A percentile compares a stretch with the other conserved stretches of the same genome.
phyloP scores from a whole-genome alignment of 2,113 vertebrate species.

The Syrrhaptes paradoxus region DNA sequence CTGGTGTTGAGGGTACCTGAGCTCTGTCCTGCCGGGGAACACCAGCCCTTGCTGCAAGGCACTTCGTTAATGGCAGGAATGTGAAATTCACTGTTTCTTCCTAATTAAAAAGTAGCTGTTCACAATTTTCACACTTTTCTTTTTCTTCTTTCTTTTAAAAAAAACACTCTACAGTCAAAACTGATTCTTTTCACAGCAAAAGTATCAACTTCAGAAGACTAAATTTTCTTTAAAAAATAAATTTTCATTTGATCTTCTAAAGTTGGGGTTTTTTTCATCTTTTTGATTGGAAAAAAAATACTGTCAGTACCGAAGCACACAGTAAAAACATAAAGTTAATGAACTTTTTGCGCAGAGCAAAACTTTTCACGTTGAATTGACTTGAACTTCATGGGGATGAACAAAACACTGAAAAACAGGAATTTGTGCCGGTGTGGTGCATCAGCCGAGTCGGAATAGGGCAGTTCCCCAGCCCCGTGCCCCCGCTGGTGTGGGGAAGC shows the following conservation, averaged over 20 bases:
- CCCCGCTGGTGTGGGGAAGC: neutral
- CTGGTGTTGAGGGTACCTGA: neutral
- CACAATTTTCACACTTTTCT: neutral
- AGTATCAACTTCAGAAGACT: neutral
- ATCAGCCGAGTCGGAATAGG: too few relatives aligned
- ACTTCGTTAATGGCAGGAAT: neutral
- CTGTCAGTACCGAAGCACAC: neutral
- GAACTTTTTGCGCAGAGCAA: neutral
- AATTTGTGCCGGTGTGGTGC: too few relatives aligned
- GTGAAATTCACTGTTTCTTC: neutral
- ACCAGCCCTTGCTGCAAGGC: neutral
- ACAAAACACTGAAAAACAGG: neutral
- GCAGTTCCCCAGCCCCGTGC: neutral
- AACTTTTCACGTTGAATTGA: neutral
- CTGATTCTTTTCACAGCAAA: neutral
- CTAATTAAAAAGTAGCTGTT: neutral
- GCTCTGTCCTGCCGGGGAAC: neutral
- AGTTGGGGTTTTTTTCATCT: neutral
- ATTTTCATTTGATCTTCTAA: neutral
- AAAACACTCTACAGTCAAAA: neutral
- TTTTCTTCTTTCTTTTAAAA: neutral
- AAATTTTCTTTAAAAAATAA: neutral
- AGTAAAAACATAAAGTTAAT: neutral
- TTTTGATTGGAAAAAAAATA: neutral
- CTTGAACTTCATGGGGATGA: neutral